phyloP scores from a whole-genome alignment of 2,888 invertebrate species.

The Temnothorax ravouxi region DNA sequence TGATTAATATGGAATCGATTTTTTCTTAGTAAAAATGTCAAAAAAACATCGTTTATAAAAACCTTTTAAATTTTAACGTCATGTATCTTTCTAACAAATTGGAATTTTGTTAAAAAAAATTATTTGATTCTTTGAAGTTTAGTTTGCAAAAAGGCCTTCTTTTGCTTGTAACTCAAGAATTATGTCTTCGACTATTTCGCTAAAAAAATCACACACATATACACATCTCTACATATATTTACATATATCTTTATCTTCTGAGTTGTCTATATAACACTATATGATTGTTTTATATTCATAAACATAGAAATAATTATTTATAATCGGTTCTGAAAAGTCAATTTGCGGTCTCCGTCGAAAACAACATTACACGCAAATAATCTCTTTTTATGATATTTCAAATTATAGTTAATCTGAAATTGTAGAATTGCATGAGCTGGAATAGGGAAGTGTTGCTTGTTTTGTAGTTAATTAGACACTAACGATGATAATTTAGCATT shows the following conservation, averaged over 20 bases:
- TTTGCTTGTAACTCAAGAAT: background rate
- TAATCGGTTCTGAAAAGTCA: background rate
- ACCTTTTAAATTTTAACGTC: background rate
- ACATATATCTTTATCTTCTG: background rate
- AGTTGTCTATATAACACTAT: background rate
- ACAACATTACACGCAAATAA: background rate
- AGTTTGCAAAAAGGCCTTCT: background rate
- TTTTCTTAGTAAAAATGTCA: background rate
- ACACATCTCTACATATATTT: too few relatives aligned
- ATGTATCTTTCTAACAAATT: background rate
- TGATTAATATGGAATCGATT: background rate
- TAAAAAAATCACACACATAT: background rate
- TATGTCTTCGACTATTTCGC: background rate
- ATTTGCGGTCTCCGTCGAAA: background rate
- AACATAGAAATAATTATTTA: background rate
- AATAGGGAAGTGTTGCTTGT: background rate
- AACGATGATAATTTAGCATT: conserved; percentile 2
- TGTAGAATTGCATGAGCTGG: background rate
- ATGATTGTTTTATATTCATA: background rate
- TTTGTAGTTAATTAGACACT: background rate
- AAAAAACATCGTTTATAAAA: background rate
- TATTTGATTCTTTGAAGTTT: background rate
- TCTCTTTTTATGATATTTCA: background rate
- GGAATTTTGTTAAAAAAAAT: background rate
- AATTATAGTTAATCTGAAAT: background rate